Percentiles rank a stretch among this genome's conserved stretches.
These are phyloP conservation scores for Ochotona princeps DNA, from an alignment of 2,113 vertebrate genomes.

Conservation along the genomic window DNA sequence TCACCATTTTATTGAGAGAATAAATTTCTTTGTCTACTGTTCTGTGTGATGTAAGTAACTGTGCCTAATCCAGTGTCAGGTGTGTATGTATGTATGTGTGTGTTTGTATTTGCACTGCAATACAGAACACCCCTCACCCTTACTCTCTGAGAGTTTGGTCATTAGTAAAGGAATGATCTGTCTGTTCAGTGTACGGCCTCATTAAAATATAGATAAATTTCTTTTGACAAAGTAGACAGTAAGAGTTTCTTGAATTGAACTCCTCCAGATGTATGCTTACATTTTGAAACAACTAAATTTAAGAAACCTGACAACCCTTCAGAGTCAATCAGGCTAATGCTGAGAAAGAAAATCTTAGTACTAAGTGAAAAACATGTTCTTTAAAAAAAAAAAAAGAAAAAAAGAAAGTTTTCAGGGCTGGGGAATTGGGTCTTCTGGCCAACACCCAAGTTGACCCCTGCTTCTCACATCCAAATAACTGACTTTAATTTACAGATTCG, in stretches of 20 bases:
- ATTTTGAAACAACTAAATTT: background rate
- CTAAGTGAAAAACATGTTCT: background rate
- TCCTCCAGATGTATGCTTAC: background rate
- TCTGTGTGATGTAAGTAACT: background rate
- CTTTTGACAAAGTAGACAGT: background rate
- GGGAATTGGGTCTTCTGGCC: too few species aligned
- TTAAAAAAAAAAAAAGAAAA: background rate
- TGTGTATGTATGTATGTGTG: background rate
- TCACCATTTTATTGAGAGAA: background rate
- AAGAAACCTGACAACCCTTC: background rate
- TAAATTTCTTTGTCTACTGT: background rate
- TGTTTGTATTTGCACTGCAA: background rate
- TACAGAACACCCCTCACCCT: background rate
- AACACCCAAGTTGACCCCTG: too few species aligned
- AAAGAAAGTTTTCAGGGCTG: background rate
- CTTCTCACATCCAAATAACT: too few species aligned
- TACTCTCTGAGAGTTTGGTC: background rate
- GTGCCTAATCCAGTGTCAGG: background rate
- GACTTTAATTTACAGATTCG: too few species aligned
- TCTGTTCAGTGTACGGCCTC: background rate
- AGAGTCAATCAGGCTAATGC: background rate
- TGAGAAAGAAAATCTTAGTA: background rate
- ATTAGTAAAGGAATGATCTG: background rate
- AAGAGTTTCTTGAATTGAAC: background rate
- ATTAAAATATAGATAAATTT: background rate